These are phyloP conservation scores for Arothron firmamentum DNA, from an alignment of 2,113 vertebrate genomes.

Conservation along the genomic window DNA sequence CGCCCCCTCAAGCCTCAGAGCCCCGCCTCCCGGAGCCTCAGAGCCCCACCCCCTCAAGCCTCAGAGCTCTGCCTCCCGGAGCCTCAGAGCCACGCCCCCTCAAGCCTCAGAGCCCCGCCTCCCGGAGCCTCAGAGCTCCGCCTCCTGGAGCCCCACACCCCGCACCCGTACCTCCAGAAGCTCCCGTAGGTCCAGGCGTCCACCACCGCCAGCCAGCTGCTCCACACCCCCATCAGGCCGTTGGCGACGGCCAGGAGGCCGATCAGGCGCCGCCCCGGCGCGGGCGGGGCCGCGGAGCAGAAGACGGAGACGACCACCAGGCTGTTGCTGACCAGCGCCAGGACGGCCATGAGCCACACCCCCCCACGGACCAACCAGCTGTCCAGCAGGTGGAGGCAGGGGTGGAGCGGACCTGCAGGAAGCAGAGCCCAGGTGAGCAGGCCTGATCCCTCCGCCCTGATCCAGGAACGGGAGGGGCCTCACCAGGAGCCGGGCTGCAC, in stretches of 20 bases:
- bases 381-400: conserved; percentile 86
- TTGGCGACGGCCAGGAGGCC: conserved; percentile 84
- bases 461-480: no score
- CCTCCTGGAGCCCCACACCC: no score
- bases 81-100: no score
- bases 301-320: conserved; percentile 82
- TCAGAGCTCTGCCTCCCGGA: no score
- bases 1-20: no score
- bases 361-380: conserved; percentile 89
- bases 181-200: conserved; percentile 86
- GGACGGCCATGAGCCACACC: conserved; percentile 83
- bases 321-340: conserved; percentile 83
- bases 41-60: no score
- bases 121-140: no score
- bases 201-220: conserved; percentile 79
- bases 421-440: not conserved
- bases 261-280: conserved; percentile 81
- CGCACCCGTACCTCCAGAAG: conserved; percentile 75
- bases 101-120: no score
- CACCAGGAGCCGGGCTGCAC: no score
- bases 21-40: no score
- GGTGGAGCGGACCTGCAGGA: conserved; percentile 86
- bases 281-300: conserved; percentile 68
- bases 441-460: no score
- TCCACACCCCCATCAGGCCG: conserved; percentile 81